These are phyloP conservation scores for Conger conger DNA, from an alignment of 2,113 vertebrate genomes.

Conservation along the genomic window DNA sequence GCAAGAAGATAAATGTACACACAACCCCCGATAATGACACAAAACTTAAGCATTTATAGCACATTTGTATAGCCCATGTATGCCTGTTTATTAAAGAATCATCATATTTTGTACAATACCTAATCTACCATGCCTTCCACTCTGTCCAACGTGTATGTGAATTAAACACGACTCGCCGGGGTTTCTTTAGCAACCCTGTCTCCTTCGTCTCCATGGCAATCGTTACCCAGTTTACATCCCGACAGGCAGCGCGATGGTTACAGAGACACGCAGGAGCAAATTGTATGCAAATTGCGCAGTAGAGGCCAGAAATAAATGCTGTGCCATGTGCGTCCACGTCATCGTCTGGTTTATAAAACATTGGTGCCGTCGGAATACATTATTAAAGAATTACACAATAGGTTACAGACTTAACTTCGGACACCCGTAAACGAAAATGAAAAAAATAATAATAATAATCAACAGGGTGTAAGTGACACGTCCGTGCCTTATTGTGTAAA, in stretches of 20 bases:
- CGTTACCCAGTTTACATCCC: conserved; percentile 48
- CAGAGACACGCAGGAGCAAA: conserved; percentile 20
- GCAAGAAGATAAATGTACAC: too few relatives aligned
- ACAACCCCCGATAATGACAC: background rate
- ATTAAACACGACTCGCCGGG: background rate
- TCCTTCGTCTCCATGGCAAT: conserved; percentile 56
- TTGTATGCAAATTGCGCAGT: conserved; percentile 4
- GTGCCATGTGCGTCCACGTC: background rate
- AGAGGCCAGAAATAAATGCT: background rate
- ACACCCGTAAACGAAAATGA: background rate
- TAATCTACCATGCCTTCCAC: background rate
- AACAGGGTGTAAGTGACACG: conserved; percentile 34
- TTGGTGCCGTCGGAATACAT: background rate
- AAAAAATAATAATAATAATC: background rate
- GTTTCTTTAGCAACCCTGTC: conserved; percentile 27
- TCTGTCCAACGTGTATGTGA: background rate
- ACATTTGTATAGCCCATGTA: background rate
- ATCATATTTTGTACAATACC: background rate
- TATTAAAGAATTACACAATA: background rate
- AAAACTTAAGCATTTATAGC: background rate
- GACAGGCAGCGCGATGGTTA: conserved; percentile 19
- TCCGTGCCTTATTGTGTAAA: conserved; percentile 9
- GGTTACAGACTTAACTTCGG: background rate
- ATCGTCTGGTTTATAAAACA: background rate
- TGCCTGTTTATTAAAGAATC: background rate